Evolutionary conservation across 2,797 vertebrate species (phyloP).

Genomic region (Synanceia verrucosa): DNA sequence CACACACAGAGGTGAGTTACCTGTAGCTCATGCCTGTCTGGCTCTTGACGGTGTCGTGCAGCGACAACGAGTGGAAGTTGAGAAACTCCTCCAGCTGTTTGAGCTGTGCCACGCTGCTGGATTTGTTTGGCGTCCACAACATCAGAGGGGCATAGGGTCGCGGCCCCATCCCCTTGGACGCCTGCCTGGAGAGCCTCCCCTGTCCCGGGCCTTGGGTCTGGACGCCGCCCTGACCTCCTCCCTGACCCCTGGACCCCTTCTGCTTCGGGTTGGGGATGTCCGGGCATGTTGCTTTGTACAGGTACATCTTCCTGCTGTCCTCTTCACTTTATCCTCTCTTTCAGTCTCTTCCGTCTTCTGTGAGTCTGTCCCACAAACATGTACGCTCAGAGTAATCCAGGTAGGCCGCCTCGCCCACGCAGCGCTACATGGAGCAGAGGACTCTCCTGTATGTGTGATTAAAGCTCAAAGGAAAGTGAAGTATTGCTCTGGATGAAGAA

Average conservation of each 20-base stretch:
- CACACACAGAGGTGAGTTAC: conserved; percentile 60
- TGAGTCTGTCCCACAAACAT: conserved; percentile 63
- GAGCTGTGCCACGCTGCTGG: conserved; percentile 69
- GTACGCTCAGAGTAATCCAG: conserved; percentile 70
- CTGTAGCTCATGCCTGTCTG: conserved; percentile 85
- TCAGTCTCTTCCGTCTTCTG: conserved; percentile 59
- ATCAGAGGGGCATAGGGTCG: conserved; percentile 60
- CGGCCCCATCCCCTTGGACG: conserved; percentile 20
- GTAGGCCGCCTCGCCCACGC: conserved; percentile 70
- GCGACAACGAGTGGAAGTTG: conserved; percentile 84
- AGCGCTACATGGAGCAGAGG: conserved; percentile 41
- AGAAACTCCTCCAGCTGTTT: conserved; percentile 89
- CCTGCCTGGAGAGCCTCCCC: conserved; percentile 54
- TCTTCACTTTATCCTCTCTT: conserved; percentile 62
- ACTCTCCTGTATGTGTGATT: conserved; percentile 35
- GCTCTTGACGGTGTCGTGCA: conserved; percentile 84
- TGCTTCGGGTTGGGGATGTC: conserved; percentile 87
- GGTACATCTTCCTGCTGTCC: conserved; percentile 81
- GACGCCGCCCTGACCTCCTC: conserved; percentile 52
- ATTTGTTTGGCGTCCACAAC: conserved; percentile 72
- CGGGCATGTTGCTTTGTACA: conserved; percentile 88
- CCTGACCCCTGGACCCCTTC: conserved; percentile 61
- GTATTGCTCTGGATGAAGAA: conserved; percentile 21
- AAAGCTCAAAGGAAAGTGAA: conserved; percentile 27
- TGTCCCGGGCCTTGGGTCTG: conserved; percentile 66